phyloP scores from a whole-genome alignment of 1,140 invertebrate genomes.

The Eueides isabella region DNA sequence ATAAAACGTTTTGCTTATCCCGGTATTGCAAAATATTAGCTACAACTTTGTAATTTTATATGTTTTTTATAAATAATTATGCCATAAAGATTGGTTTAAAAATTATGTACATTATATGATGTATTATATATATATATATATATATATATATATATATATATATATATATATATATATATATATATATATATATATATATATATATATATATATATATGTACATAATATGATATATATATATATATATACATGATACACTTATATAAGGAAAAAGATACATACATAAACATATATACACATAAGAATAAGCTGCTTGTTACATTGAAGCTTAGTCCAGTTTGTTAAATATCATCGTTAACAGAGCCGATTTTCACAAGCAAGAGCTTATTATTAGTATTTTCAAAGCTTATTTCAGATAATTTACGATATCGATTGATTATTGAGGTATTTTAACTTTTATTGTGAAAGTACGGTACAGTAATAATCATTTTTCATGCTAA shows the following conservation, averaged over 20 bases:
- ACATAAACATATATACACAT: neutral
- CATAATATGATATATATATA: neutral
- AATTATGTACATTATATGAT: slow-evolving; percentile 5
- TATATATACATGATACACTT: neutral
- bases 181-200: neutral
- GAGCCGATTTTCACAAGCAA: too few species aligned
- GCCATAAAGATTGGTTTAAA: neutral
- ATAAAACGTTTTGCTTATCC: neutral
- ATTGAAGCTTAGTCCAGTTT: too few species aligned
- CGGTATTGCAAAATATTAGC: neutral
- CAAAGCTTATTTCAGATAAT: too few species aligned
- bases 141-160: neutral
- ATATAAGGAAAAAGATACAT: neutral
- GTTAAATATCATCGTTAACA: too few species aligned
- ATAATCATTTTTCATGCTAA: too few species aligned
- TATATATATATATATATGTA: neutral
- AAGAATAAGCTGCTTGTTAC: neutral
- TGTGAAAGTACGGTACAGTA: too few species aligned
- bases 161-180: neutral
- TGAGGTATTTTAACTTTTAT: too few species aligned
- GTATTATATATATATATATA: neutral
- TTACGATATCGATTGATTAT: too few species aligned
- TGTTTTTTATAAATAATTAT: neutral
- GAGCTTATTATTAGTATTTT: too few species aligned
- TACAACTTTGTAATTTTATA: slow-evolving; percentile 2